Conservation (phyloP, 1,140 invertebrate species). For the Calliopsis andreniformis region DNA sequence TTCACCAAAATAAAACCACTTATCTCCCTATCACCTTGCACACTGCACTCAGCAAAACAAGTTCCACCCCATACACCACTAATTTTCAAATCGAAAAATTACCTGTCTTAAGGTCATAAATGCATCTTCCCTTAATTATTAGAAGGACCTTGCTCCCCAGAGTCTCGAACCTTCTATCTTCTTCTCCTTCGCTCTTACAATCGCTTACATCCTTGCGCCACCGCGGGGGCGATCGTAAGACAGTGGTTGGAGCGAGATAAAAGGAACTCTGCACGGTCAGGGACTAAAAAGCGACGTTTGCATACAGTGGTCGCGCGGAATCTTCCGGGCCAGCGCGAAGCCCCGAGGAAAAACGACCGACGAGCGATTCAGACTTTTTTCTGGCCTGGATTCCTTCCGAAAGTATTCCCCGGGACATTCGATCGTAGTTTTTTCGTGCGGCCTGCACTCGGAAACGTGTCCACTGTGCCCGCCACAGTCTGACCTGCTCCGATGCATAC, state of each 20-base stretch:
- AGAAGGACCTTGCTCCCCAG: too few species aligned
- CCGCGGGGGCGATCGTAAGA: neutral
- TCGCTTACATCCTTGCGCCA: neutral
- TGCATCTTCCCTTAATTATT: too few species aligned
- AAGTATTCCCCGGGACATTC: slow-evolving; percentile 39
- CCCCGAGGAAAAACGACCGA: slow-evolving; percentile 22
- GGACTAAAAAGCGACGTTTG: neutral
- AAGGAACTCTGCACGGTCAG: neutral
- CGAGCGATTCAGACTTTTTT: slow-evolving; percentile 29
- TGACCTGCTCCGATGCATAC: slow-evolving; percentile 21
- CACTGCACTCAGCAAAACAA: too few species aligned
- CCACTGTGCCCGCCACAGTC: neutral
- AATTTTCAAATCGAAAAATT: too few species aligned
- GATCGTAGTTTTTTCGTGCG: slow-evolving; percentile 3
- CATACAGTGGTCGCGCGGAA: neutral
- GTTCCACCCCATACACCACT: too few species aligned
- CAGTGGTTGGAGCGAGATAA: neutral
- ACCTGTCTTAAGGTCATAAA: too few species aligned
- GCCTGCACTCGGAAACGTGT: neutral
- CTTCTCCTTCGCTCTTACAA: neutral
- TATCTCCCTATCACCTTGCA: too few species aligned
- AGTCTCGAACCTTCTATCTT: too few species aligned
- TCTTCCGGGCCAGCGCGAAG: neutral
- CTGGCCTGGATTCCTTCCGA: slow-evolving; percentile 44
- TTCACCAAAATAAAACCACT: too few species aligned